Evolutionary conservation across 2,888 invertebrate genomes (phyloP).

Genomic region (Hoplodrina ambigua): DNA sequence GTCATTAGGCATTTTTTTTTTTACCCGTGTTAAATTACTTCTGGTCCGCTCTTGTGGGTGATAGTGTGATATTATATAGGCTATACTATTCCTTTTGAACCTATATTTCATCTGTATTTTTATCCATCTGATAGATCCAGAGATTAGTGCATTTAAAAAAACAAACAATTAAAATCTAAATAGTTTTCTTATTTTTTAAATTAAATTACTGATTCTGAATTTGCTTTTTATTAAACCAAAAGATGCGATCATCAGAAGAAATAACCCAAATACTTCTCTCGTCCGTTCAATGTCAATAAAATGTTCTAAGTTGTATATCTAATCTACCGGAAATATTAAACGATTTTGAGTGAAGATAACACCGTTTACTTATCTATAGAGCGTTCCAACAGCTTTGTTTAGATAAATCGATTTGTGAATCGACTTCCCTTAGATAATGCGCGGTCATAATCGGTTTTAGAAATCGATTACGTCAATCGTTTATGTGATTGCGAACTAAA

Average conservation of each 20-base stretch:
- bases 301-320: conserved; percentile 4
- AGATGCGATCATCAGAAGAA: not conserved
- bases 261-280: conserved; percentile 1
- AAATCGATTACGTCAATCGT: conserved; percentile 35
- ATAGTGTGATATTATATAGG: no score
- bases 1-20: not conserved
- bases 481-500: conserved; percentile 26
- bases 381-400: conserved; percentile 15
- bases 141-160: no score
- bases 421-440: conserved; percentile 20
- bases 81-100: no score
- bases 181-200: no score
- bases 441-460: conserved; percentile 19
- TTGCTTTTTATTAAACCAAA: conserved; percentile 11
- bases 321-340: conserved; percentile 38
- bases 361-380: conserved; percentile 13
- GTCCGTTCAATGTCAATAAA: conserved; percentile 10
- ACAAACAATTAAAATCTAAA: no score
- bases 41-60: no score
- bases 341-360: conserved; percentile 28
- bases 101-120: no score
- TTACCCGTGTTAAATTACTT: no score
- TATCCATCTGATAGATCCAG: no score
- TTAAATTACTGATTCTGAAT: no score
- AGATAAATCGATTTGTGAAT: conserved; percentile 5